Conservation (phyloP, 2,113 vertebrate species). For the Ifrita kowaldi region DNA sequence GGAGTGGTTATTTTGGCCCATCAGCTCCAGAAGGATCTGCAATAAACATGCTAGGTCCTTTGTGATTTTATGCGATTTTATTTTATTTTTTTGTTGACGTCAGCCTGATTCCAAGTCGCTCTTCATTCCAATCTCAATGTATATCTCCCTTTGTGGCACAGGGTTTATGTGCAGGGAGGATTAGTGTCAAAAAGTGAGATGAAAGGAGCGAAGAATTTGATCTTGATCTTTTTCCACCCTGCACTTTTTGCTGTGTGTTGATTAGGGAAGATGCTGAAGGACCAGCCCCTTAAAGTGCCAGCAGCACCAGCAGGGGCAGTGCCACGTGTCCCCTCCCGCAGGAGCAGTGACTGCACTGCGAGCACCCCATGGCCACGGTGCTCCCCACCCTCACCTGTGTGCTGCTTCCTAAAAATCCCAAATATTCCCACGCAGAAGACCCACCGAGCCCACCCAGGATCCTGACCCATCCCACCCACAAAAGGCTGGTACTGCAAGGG, state of each 20-base stretch:
- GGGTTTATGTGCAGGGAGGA: conserved; percentile 51
- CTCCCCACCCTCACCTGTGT: neutral
- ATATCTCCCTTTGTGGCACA: neutral
- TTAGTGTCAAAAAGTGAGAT: conserved; percentile 59
- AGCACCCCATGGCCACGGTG: neutral
- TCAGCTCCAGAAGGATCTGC: conserved; percentile 24
- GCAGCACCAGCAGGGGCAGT: neutral
- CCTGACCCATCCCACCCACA: neutral
- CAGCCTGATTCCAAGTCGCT: neutral
- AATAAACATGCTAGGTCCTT: conserved; percentile 40
- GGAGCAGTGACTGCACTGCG: neutral
- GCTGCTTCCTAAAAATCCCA: neutral
- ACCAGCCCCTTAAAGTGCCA: neutral
- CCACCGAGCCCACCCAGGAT: neutral
- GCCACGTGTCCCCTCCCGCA: neutral
- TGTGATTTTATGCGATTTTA: conserved; percentile 41
- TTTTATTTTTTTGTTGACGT: conserved; percentile 4
- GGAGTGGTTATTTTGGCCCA: conserved; percentile 61
- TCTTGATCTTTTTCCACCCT: neutral
- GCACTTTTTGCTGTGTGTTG: neutral
- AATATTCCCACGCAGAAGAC: neutral
- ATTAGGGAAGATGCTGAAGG: neutral
- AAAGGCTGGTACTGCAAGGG: fast-evolving
- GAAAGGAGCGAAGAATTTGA: conserved; percentile 34
- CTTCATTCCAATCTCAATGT: conserved; percentile 43